phyloP scores from a whole-genome alignment of 92 coral and sea anemone species.

The Epizoanthus scotinus region DNA sequence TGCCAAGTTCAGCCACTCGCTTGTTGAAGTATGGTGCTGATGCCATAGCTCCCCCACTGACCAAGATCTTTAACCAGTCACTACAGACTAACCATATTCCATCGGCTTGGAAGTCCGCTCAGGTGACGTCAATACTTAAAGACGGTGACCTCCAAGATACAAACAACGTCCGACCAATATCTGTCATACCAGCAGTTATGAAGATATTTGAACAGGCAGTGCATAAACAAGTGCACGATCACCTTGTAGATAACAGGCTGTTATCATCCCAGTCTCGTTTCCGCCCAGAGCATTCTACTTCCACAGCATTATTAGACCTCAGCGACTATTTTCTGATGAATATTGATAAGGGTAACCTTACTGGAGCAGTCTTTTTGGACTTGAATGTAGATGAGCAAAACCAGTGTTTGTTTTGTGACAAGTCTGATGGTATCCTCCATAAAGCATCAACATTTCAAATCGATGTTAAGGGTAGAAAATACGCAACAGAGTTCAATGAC shows the following conservation, averaged over 20 bases:
- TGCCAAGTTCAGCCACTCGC: background rate
- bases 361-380: background rate
- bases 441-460: constrained; percentile 45
- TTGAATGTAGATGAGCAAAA: too few relatives aligned
- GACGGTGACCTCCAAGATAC: background rate
- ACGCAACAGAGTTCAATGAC: constrained; percentile 38
- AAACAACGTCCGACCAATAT: too few relatives aligned
- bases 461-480: constrained; percentile 49
- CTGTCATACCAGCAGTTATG: background rate
- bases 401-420: constrained; percentile 45
- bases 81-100: background rate
- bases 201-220: background rate
- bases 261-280: too few relatives aligned
- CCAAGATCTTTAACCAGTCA: background rate
- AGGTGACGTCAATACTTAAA: background rate
- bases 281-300: background rate
- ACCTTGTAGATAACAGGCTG: background rate
- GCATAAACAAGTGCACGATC: background rate
- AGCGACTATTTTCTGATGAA: background rate
- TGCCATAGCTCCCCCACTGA: background rate
- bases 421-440: constrained; percentile 33
- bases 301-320: background rate
- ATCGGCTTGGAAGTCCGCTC: background rate
- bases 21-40: background rate
- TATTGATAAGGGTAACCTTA: background rate